A percentile compares a stretch with the other conserved stretches of the same genome.
Conservation (phyloP, 2,113 vertebrate species). For the Muntiacus muntjak region DNA sequence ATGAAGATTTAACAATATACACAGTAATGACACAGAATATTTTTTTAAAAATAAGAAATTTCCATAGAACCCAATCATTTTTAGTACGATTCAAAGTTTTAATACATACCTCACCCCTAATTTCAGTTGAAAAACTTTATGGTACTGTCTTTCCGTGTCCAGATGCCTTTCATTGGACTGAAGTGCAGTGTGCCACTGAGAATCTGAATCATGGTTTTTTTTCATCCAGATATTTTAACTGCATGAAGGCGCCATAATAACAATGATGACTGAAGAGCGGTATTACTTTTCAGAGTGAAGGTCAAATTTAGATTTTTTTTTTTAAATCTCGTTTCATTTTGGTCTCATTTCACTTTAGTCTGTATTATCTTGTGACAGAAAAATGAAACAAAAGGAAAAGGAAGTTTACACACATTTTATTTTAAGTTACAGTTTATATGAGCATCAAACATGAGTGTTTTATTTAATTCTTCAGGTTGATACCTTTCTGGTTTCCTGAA, state of each 20-base stretch:
- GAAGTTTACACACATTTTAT: slow-evolving; percentile 63
- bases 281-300: slow-evolving; percentile 63
- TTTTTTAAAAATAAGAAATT: background rate
- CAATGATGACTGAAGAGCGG: background rate
- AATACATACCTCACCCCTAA: background rate
- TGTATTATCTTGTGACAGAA: slow-evolving; percentile 69
- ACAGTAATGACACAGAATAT: background rate
- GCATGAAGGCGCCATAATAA: background rate
- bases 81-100: background rate
- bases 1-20: background rate
- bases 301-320: slow-evolving; percentile 61
- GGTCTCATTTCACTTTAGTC: slow-evolving; percentile 64
- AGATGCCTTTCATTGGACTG: background rate
- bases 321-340: slow-evolving; percentile 22
- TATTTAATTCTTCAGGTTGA: slow-evolving; percentile 65
- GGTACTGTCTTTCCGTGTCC: background rate
- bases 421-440: slow-evolving; percentile 70
- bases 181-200: background rate
- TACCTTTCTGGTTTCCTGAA: slow-evolving; percentile 74
- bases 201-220: background rate
- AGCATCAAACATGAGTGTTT: slow-evolving; percentile 60
- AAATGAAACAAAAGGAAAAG: slow-evolving; percentile 60
- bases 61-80: background rate
- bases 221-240: slow-evolving; percentile 48
- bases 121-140: background rate